Base-by-base conservation (phyloP, 2,113 vertebrate genomes). In the Prunella himalayana region DNA sequence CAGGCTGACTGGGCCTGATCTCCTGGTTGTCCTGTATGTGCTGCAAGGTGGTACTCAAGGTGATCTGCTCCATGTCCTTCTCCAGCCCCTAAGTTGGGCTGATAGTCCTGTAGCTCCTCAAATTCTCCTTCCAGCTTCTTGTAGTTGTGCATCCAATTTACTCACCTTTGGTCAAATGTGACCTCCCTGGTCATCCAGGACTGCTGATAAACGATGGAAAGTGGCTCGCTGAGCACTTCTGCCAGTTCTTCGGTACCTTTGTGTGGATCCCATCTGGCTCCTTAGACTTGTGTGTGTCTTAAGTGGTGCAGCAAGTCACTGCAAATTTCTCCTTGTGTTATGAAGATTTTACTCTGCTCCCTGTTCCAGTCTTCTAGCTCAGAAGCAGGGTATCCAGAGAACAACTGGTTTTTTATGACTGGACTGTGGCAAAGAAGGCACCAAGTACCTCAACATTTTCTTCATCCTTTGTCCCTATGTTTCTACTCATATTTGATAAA, bases 141-240 rank as follows among this genome's bases (percentile, higher is more conserved):
- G 41, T 6, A 27, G 21, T 18, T 69, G 21, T 53, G 16, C 11
- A 11, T 82, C 41, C 16, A 24, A 3, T 39, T 54, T 27, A 30
- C 5, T 76, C 17, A 20, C 6, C 25, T 69, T 21, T 31, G 6
- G 8, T 53, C 41, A 13, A 2, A 8, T 41, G 47, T 11, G 35
- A 49, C 21, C 3, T 54, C 31, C 6, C 7, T 42, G 54, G 6
- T 54, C 39, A 35, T 31, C 14, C 22, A 69, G 31, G 47, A 27
- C 25, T 69, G 30, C 21, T 47, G 41, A 42, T 41, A 23, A 54
- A 11, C 15, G 3, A 22, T 47, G 39, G 20, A 31, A 61, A 27
- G 30, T 47, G 30, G 13, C 61, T 82, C 0, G 0, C 17, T 61
- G 17, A 61, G 30, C 47, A 11, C 9, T n/a, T 75, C 24, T 68